Conservation (phyloP, 2,113 vertebrate species). For the Tragelaphus imberbis region DNA sequence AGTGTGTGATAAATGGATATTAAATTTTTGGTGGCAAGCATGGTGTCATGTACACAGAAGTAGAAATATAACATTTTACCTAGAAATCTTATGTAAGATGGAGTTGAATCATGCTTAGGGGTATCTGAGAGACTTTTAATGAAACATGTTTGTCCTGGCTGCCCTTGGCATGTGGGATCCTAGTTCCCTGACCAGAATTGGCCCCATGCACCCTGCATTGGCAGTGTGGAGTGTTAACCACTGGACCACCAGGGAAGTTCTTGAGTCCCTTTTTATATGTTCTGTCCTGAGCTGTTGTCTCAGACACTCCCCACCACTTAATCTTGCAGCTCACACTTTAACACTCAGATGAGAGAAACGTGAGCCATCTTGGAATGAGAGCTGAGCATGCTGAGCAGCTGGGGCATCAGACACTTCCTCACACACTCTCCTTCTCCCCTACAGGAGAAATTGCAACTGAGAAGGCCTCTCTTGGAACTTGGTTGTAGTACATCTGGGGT, state of each 20-base stretch:
- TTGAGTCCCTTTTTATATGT: not conserved
- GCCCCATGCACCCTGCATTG: not conserved
- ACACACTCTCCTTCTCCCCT: not conserved
- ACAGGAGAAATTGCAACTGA: not conserved
- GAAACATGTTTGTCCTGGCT: not conserved
- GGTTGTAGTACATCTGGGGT: too few species aligned
- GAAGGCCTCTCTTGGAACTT: too few species aligned
- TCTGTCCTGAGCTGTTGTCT: too few species aligned
- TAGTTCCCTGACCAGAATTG: not conserved
- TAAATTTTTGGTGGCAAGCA: not conserved
- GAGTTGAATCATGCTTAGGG: not conserved
- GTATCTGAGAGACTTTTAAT: not conserved
- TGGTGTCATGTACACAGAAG: not conserved
- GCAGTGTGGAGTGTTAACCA: not conserved
- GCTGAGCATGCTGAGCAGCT: not conserved
- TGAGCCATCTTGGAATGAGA: not conserved
- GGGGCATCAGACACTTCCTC: not conserved
- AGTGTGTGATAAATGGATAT: not conserved
- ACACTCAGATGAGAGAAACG: not conserved
- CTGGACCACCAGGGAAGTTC: too few species aligned
- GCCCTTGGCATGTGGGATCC: not conserved
- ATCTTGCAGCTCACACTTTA: not conserved
- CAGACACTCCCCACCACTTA: too few species aligned
- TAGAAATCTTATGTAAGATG: not conserved
- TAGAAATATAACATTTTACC: not conserved